Evolutionary conservation across 2,888 invertebrate genomes (phyloP), one percentile per base, ranked within the genome.

Genomic region (Empis stercorea): DNA sequence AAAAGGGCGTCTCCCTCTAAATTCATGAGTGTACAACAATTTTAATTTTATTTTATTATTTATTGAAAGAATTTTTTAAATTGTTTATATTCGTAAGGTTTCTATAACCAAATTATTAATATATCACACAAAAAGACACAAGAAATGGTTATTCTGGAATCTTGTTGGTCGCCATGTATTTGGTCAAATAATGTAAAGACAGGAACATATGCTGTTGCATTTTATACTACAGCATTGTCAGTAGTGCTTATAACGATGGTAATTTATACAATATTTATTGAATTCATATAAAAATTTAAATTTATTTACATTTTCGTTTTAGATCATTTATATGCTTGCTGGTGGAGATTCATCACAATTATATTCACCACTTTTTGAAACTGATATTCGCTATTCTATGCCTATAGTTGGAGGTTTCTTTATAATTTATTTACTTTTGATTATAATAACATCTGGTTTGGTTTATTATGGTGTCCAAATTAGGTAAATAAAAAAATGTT

Each of bases 271-370:
- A 11, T 37, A 16, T 9, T 10, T 10, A 37, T 15, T 36, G 32
- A n/a, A 27, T 10, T 3, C 10, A 11, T 5, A n/a, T n/a, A 32
- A 30, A 27, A 30, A 4, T 27, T 20, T 27, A 32, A 34, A 5
- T 41, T 41, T 36, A 13, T 2, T 10, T 20, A 15, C 10, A 37
- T 20, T 14, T 23, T 15, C 16, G 41, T 53, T 55, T 13, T 30
- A 65, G 64, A 79, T 86, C 48, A 67, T 70, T 1, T 89, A 89
- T 63, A 82, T 87, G 70, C 77, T 92, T 72, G 66, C 67, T 53
- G 92, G 92, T n/a, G 92, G 92, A 16, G 89, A 91, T 59, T 91
- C 91, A 0, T 81, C 87, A 0, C 89, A 91, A 64, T 71, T 91
- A 4, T 92, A 89, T 72, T 86, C 85, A 60, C 92, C 92, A 0